A percentile compares a stretch with the other conserved stretches of the same genome.
Evolutionary conservation across 2,797 vertebrate genomes (phyloP).

Genomic region (Thamnophis elegans): DNA sequence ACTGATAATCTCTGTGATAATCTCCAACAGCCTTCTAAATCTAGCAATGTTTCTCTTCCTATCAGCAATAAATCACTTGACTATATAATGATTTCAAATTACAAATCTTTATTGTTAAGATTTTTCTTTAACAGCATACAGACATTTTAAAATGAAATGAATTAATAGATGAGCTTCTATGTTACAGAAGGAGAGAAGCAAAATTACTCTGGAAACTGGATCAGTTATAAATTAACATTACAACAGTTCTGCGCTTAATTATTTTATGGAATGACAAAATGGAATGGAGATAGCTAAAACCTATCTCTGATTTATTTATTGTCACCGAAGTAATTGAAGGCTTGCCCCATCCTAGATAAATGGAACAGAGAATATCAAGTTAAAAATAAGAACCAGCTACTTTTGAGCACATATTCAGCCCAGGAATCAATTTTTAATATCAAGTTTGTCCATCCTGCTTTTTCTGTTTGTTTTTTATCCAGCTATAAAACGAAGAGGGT

Average conservation of each 20-base stretch:
- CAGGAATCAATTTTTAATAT: background rate
- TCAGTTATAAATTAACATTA: constrained; percentile 33
- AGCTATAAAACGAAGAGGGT: background rate
- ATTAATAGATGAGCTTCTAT: background rate
- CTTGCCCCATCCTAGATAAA: background rate
- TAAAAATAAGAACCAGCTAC: background rate
- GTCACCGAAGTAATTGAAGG: background rate
- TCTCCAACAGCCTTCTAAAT: constrained; percentile 8
- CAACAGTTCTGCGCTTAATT: fast-evolving
- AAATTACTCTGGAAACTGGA: constrained; percentile 38
- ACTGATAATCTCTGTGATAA: background rate
- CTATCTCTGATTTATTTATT: background rate
- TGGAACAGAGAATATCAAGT: background rate
- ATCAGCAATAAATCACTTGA: constrained; percentile 35
- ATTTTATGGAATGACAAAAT: background rate
- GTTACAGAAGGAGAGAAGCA: constrained; percentile 45
- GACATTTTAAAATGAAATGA: constrained; percentile 31
- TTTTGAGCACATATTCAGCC: background rate
- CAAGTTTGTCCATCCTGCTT: background rate
- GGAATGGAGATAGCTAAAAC: background rate
- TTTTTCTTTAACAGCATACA: background rate
- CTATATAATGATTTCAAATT: constrained; percentile 14
- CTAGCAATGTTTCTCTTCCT: constrained; percentile 37
- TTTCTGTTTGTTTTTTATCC: background rate
- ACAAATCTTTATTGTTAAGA: background rate